A percentile compares a stretch with the other conserved stretches of the same genome.
phyloP scores from a whole-genome alignment of 2,797 vertebrate genomes.

The Ptychobarbus kaznakovi region DNA sequence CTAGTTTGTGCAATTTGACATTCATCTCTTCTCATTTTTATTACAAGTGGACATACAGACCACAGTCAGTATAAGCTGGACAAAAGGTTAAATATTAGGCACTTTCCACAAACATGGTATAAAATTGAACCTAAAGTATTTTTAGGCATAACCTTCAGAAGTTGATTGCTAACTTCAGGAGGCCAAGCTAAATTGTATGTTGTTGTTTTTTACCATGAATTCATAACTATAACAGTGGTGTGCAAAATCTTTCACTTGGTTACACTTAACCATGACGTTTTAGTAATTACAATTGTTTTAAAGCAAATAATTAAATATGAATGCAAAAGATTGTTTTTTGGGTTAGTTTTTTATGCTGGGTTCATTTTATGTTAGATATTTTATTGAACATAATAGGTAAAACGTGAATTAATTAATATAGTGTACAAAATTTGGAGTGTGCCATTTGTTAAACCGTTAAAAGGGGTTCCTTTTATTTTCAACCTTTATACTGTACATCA shows the following conservation, averaged over 20 bases:
- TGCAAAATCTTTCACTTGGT: background rate
- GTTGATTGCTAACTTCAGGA: background rate
- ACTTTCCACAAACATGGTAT: background rate
- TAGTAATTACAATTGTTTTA: background rate
- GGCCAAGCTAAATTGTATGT: no score
- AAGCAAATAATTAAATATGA: background rate
- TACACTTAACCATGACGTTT: background rate
- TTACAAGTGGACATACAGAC: background rate
- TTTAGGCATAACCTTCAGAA: background rate
- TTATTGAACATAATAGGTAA: background rate
- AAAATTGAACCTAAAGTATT: background rate
- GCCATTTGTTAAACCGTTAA: background rate
- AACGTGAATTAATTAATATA: background rate
- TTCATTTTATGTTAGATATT: background rate
- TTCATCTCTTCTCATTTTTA: background rate
- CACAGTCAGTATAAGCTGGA: background rate
- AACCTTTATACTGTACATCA: background rate
- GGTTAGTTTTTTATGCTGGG: background rate
- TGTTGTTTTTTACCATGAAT: background rate
- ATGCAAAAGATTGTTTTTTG: background rate
- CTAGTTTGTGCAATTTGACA: constrained; percentile 11
- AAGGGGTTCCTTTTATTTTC: background rate
- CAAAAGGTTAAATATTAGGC: background rate
- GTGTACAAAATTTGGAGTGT: background rate
- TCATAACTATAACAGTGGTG: background rate